Conservation (phyloP, 2,113 vertebrate genomes). For the Hippolais icterina region DNA sequence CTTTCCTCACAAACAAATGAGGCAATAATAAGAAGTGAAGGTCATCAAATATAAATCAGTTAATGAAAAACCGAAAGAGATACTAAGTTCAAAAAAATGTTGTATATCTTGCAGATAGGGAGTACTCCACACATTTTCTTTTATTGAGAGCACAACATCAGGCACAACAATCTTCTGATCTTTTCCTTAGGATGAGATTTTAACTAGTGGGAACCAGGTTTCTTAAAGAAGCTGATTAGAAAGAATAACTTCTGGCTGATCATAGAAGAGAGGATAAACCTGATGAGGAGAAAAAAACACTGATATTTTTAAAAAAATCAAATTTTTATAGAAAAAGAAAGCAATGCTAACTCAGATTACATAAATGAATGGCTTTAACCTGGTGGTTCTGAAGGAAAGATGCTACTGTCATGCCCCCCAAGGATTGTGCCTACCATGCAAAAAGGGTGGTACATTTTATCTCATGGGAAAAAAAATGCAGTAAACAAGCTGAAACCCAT, state of each 20-base stretch:
- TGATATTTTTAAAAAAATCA: not conserved
- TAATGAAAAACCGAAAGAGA: not conserved
- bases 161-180: not conserved
- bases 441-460: not conserved
- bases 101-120: not conserved
- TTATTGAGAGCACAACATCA: not conserved
- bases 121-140: not conserved
- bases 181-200: not conserved
- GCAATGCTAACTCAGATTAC: not conserved
- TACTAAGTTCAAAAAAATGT: not conserved
- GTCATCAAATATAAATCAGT: not conserved
- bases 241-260: not conserved
- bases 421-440: too few relatives aligned
- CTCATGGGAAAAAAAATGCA: not conserved
- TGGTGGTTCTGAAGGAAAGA: not conserved
- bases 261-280: not conserved
- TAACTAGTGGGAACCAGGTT: not conserved
- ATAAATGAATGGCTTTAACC: not conserved
- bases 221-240: not conserved
- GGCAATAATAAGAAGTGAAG: not conserved
- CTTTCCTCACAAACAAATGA: not conserved
- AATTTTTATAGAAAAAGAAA: not conserved
- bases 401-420: not conserved
- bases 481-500: not conserved
- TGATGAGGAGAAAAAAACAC: rapidly evolving